phyloP scores from a whole-genome alignment of 2,797 vertebrate species.

The Perodicticus potto region DNA sequence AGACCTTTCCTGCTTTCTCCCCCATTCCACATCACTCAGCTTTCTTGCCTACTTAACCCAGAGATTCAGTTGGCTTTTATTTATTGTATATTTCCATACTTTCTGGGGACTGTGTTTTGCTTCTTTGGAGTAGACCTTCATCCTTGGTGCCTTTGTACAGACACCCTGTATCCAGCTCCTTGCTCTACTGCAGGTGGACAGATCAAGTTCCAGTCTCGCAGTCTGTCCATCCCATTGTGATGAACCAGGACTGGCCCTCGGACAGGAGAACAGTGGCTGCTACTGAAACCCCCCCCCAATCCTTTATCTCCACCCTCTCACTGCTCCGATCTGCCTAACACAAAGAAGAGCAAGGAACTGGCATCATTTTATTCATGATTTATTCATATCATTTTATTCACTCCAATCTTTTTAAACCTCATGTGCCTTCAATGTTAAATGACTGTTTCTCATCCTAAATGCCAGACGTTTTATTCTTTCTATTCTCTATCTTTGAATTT shows the following conservation, averaged over 20 bases:
- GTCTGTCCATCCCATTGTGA: neutral
- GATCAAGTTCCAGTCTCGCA: neutral
- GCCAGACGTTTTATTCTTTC: neutral
- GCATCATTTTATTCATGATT: neutral
- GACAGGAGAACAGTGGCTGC: neutral
- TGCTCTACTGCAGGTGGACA: neutral
- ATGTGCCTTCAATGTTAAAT: neutral
- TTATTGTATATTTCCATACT: neutral
- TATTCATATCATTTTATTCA: neutral
- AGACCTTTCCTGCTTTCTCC: neutral
- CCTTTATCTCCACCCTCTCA: neutral
- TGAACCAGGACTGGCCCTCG: neutral
- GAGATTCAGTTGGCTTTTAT: neutral
- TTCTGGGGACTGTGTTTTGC: neutral
- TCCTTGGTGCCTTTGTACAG: neutral
- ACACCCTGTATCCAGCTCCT: neutral
- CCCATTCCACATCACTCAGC: neutral
- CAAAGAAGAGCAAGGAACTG: neutral
- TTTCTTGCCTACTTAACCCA: neutral
- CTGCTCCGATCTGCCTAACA: neutral
- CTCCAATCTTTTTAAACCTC: neutral
- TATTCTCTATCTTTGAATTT: neutral
- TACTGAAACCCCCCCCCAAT: neutral
- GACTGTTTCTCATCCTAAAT: neutral
- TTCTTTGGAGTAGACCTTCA: neutral